phyloP scores from a whole-genome alignment of 2,797 vertebrate genomes.

The Pseudochirops cupreus region DNA sequence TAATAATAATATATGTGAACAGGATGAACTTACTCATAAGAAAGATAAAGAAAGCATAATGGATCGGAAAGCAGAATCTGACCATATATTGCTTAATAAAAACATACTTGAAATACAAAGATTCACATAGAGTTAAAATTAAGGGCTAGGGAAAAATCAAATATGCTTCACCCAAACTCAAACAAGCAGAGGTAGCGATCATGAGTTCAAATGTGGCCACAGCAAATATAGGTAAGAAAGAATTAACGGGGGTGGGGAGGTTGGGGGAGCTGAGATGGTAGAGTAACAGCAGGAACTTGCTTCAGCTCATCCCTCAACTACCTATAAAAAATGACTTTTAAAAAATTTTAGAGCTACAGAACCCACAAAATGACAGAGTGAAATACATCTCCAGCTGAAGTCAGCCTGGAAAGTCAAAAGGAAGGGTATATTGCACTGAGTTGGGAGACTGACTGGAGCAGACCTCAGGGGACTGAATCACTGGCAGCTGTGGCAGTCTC shows the following conservation, averaged over 20 bases:
- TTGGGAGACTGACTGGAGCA: no score
- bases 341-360: no score
- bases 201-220: not conserved
- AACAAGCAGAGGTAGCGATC: not conserved
- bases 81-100: not conserved
- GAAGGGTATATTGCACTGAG: no score
- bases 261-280: no score
- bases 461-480: no score
- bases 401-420: no score
- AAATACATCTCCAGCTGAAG: no score
- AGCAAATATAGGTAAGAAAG: not conserved
- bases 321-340: no score
- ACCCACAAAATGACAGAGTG: no score
- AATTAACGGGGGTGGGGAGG: not conserved
- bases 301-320: no score
- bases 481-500: no score
- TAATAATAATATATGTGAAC: not conserved
- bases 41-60: not conserved
- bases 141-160: not conserved
- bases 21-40: not conserved
- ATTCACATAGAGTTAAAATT: not conserved
- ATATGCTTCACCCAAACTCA: not conserved
- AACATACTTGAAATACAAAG: not conserved
- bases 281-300: no score
- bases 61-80: not conserved